Evolutionary conservation across 2,888 invertebrate species (phyloP).

Genomic region (Dromius quadrimaculatus): DNA sequence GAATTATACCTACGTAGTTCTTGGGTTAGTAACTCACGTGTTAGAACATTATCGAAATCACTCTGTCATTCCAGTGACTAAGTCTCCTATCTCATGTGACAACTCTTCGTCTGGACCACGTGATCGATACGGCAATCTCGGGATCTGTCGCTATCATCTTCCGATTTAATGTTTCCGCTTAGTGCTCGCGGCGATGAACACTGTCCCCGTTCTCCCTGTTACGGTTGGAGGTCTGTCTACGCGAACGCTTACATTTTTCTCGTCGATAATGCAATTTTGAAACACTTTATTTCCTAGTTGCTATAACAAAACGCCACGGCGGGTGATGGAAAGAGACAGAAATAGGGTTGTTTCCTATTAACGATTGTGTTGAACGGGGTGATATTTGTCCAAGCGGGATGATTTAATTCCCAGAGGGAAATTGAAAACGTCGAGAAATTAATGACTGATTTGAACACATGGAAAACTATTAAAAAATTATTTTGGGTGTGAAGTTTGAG

Average conservation of each 20-base stretch:
- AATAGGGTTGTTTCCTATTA: slow-evolving; percentile 1
- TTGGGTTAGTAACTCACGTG: not conserved
- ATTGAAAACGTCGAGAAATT: slow-evolving; percentile 2
- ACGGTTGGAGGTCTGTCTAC: too few species aligned
- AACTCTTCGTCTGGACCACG: slow-evolving; percentile 21
- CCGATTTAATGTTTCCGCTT: slow-evolving; percentile 29
- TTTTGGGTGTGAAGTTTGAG: too few species aligned
- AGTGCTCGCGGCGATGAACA: not conserved
- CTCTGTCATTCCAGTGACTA: too few species aligned
- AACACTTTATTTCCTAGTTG: slow-evolving; percentile 12
- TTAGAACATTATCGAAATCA: too few species aligned
- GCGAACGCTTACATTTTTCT: slow-evolving; percentile 22
- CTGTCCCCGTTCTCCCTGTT: not conserved
- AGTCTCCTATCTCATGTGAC: too few species aligned
- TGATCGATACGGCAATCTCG: slow-evolving; percentile 28
- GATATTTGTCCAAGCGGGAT: not conserved
- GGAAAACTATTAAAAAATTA: too few species aligned
- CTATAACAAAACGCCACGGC: not conserved
- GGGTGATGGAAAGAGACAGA: too few species aligned
- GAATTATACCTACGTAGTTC: too few species aligned
- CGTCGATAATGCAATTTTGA: slow-evolving; percentile 23
- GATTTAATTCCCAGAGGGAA: not conserved
- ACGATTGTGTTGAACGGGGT: not conserved
- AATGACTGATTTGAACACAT: too few species aligned
- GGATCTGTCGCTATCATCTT: slow-evolving; percentile 30